Evolutionary conservation across 2,797 vertebrate species (phyloP).

Genomic region (Phoebastria nigripes): DNA sequence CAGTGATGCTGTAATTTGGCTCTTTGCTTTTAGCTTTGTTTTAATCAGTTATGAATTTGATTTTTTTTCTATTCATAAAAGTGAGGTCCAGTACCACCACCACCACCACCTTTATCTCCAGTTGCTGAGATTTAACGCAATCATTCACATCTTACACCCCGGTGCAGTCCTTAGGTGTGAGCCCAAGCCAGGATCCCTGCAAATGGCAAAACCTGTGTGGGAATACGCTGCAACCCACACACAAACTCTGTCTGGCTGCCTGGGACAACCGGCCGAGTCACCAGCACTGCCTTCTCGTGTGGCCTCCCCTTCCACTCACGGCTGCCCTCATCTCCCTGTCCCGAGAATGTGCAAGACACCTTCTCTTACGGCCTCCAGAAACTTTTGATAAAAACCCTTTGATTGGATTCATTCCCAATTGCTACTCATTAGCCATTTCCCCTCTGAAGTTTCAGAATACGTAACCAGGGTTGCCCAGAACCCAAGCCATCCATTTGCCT

Average conservation of each 20-base stretch:
- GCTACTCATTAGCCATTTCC: not conserved
- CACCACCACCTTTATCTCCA: not conserved
- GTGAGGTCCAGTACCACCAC: not conserved
- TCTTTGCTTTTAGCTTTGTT: not conserved
- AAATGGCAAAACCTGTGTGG: accelerated
- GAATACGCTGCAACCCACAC: not conserved
- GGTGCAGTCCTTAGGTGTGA: not conserved
- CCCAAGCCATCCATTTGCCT: not conserved
- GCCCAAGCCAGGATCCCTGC: not conserved
- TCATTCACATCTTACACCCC: not conserved
- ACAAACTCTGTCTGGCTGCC: not conserved
- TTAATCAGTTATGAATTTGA: not conserved
- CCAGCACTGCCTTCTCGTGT: not conserved
- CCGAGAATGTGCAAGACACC: accelerated
- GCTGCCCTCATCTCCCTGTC: not conserved
- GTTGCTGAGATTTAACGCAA: not conserved
- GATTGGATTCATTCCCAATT: not conserved
- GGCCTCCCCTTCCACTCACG: not conserved
- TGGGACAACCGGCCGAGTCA: not conserved
- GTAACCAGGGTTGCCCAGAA: not conserved
- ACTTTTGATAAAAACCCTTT: not conserved
- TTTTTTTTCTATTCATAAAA: not conserved
- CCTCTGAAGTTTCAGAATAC: not conserved
- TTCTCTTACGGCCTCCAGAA: not conserved
- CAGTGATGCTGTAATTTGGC: not conserved